Base-by-base conservation (phyloP, 2,113 vertebrate genomes). In the Rhagologus leucostigma region DNA sequence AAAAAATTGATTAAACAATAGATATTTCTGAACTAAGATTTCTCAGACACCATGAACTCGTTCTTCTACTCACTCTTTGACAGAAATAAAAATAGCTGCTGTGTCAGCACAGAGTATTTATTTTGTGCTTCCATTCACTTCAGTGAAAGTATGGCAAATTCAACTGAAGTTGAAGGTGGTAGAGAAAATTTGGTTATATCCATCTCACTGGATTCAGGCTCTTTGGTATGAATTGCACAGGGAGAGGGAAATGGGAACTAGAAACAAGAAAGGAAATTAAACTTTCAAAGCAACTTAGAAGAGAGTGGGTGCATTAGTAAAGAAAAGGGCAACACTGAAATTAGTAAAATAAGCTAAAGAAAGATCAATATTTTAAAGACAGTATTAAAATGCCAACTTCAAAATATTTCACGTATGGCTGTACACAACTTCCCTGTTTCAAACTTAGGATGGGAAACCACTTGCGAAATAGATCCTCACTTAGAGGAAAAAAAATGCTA, bases 301-400 rank as follows among this genome's bases (percentile, higher is more conserved):
- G 15, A 60, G 5, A n/a, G 16, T 26, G 30, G 5, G 3, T 53
- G 5, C 23, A 50, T 26, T 57, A n/a, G 6, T n/a, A 75, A 88
- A 53, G 30, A 41, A 71, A 37, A 75, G 2, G 27, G 20, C 16
- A 63, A 32, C 1, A 6, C 0, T 53, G 27, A 39, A 30, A 44
- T 17, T 10, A 7, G 8, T 18, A 76, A 87, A 87, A 12, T 32
- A 68, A 67, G 6, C 33, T 30, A 63, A 71, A 73, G 23, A 13
- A 73, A 69, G 14, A 42, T 20, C 8, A 60, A 3, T 44, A 46
- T 49, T 84, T 82, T 24, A 74, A 59, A 73, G 37, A 52, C 4
- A 52, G 1, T 29, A 30, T 24, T 41, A 30, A 77, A 90, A 26
- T 7, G 3, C 2, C 6, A 64, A 4, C 3, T 78, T 47, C 20